A percentile compares a stretch with the other conserved stretches of the same genome.
phyloP scores from a whole-genome alignment of 2,888 invertebrate species.

The Thera britannica region DNA sequence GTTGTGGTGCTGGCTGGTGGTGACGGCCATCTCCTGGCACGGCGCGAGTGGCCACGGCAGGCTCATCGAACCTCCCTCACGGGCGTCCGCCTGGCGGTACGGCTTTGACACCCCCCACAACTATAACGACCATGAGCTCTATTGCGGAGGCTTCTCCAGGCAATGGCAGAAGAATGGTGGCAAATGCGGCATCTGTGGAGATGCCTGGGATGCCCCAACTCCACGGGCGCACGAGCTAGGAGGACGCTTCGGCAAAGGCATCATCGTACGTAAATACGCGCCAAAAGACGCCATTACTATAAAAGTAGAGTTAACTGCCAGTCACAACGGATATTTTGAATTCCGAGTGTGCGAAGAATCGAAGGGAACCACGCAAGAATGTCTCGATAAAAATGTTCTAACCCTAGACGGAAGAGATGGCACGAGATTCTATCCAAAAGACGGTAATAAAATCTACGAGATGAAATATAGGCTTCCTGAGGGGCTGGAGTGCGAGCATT shows the following conservation, averaged over 20 bases:
- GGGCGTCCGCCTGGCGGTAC: constrained; percentile 95
- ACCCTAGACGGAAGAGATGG: constrained; percentile 79
- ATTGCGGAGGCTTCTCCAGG: constrained; percentile 93
- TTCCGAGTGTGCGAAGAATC: constrained; percentile 92
- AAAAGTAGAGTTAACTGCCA: constrained; percentile 94
- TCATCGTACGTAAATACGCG: constrained; percentile 91
- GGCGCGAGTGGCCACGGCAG: constrained; percentile 87
- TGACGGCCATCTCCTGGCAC: constrained; percentile 58
- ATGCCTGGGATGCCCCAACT: constrained; percentile 89
- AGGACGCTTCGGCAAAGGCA: constrained; percentile 92
- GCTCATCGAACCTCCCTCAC: constrained; percentile 93
- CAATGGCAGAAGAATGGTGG: constrained; percentile 93
- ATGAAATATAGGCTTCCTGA: constrained; percentile 87
- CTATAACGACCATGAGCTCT: constrained; percentile 95
- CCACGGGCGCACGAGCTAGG: constrained; percentile 93
- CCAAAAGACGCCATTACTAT: constrained; percentile 88
- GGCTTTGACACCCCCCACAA: constrained; percentile 95
- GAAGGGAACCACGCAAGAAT: constrained; percentile 89
- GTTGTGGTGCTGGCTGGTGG: constrained; percentile 66
- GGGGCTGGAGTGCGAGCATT: constrained; percentile 90
- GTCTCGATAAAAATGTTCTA: constrained; percentile 90
- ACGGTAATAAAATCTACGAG: constrained; percentile 92
- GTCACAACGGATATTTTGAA: constrained; percentile 94
- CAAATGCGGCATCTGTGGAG: constrained; percentile 94
- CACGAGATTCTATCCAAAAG: constrained; percentile 89